Conservation (phyloP, 2,797 vertebrate species). For the Phataginus tricuspis region DNA sequence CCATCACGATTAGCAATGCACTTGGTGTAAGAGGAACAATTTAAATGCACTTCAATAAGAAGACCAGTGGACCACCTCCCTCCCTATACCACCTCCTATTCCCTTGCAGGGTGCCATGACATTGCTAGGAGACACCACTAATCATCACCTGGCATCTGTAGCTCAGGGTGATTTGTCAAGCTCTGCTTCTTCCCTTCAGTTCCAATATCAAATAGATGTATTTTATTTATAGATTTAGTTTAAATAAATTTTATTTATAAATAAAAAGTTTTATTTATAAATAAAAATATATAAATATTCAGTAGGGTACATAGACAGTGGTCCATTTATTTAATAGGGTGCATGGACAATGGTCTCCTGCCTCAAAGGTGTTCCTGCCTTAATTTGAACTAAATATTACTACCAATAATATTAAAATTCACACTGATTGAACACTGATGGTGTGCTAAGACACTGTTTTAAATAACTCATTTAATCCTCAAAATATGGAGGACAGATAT, state of each 20-base stretch:
- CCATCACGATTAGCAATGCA: background rate
- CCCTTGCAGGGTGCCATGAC: background rate
- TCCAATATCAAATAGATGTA: background rate
- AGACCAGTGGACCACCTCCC: background rate
- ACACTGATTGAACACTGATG: background rate
- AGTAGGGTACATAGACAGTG: too few relatives aligned
- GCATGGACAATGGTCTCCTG: background rate
- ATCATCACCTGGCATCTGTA: background rate
- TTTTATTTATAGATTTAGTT: too few relatives aligned
- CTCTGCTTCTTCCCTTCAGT: background rate
- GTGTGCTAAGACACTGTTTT: background rate
- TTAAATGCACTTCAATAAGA: background rate
- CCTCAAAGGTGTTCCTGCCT: background rate
- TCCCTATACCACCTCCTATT: background rate
- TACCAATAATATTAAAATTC: background rate
- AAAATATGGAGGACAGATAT: background rate
- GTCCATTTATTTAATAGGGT: background rate
- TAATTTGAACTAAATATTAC: slow-evolving; percentile 48
- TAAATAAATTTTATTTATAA: too few relatives aligned
- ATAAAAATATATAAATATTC: too few relatives aligned
- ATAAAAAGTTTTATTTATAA: too few relatives aligned
- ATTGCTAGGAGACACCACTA: background rate
- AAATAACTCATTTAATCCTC: slow-evolving; percentile 41
- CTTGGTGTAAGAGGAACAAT: background rate
- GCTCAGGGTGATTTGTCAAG: background rate